Percentiles rank a stretch among this genome's conserved stretches.
Evolutionary conservation across 2,888 invertebrate genomes (phyloP).

Genomic region (Allacma fusca): DNA sequence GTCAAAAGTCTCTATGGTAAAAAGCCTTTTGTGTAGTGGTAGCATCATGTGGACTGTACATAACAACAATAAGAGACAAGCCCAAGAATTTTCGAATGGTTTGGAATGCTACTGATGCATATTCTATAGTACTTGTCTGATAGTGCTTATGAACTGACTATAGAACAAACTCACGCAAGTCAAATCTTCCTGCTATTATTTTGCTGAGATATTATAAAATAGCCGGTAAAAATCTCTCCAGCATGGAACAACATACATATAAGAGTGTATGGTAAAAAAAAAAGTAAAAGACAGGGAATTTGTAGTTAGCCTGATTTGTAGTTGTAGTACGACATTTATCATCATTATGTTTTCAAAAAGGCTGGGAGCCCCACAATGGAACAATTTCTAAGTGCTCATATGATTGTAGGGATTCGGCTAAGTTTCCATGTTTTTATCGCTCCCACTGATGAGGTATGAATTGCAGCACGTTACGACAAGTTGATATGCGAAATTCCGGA

Average conservation of each 20-base stretch:
- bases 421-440: background rate
- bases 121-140: too few species aligned
- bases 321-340: constrained; percentile 24
- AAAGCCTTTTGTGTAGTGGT: too few species aligned
- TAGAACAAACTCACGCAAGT: too few species aligned
- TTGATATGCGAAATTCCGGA: constrained; percentile 7
- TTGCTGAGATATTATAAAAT: background rate
- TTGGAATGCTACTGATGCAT: too few species aligned
- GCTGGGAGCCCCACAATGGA: constrained; percentile 3
- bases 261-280: background rate
- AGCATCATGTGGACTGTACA: too few species aligned
- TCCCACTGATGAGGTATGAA: background rate
- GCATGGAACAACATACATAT: too few species aligned
- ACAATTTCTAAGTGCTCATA: background rate
- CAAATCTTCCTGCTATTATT: background rate
- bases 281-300: constrained; percentile 10
- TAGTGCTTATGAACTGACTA: too few species aligned
- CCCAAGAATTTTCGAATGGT: too few species aligned
- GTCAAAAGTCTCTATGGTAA: too few species aligned
- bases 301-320: constrained; percentile 31
- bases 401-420: too few species aligned
- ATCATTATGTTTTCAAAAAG: constrained; percentile 33
- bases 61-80: too few species aligned
- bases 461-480: background rate
- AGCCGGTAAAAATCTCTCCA: background rate